Base-by-base conservation (phyloP, 2,113 vertebrate genomes). In the Varanus komodoensis region DNA sequence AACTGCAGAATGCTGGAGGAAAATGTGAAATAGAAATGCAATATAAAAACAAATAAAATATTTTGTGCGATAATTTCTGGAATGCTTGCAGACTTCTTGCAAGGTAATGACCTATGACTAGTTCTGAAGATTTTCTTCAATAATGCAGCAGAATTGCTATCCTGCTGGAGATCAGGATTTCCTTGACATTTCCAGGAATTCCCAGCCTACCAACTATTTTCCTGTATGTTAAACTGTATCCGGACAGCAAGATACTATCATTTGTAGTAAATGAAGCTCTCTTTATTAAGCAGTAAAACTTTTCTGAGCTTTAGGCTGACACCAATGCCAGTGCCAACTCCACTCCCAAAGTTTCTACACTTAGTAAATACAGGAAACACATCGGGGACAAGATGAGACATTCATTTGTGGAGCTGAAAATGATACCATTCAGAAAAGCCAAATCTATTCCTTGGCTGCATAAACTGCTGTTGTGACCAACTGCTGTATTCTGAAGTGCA, bases 1-100 rank as follows among this genome's bases (percentile, higher is more conserved):
- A 90, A 95, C 92, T 91, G 69, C 4, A 6, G 67, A 84, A 89
- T 87, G 69, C 74, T 75, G 68, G 87, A 75, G 88, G 84, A 91
- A 93, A 1, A 69, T 82, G 38, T 44, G 38, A 44, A 44, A 44
- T 44, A 44, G 38, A 44, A 44, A 44, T 44, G 38, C 38, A 44
- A 44, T 44, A 44, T 44, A 44, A 44, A 1, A 44, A 44, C 38
- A 44, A 44, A 44, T 44, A 3, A 44, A 44, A 44, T 44, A 44
- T 71, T 91, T 86, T 83, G 67, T 84, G 68, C 21, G 12, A 87
- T 68, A 54, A 38, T 85, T 67, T 91, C 75, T 74, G 69, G 23
- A 90, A 95, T 87, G 83, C 67, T 19, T 54, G 48, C 5, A 89
- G 1, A 0, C 57, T 92, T 82, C 44, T 91, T 92, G 38, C 80